phyloP scores from a whole-genome alignment of 2,113 vertebrate genomes.

The Neofelis nebulosa region DNA sequence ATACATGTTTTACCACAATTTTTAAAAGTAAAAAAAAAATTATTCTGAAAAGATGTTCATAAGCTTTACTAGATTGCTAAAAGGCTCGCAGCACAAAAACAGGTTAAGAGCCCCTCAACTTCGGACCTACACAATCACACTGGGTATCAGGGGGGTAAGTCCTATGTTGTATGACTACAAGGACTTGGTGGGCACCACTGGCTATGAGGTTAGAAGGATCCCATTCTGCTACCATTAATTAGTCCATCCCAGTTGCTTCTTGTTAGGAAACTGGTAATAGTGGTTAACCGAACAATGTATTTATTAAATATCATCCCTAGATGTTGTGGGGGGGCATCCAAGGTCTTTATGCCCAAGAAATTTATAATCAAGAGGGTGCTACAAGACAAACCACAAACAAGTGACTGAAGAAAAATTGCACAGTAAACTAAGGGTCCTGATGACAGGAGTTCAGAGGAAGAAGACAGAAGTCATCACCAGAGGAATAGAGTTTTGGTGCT shows the following conservation, averaged over 20 bases:
- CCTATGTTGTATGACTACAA: background rate
- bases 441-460: conserved; percentile 1
- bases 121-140: background rate
- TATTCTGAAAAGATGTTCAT: background rate
- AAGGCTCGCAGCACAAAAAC: background rate
- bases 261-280: background rate
- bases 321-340: background rate
- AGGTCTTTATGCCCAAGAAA: background rate
- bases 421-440: background rate
- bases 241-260: background rate
- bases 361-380: background rate
- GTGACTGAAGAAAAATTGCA: background rate
- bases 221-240: background rate
- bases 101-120: background rate
- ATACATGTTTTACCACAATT: background rate
- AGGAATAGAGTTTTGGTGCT: background rate
- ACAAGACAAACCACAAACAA: background rate
- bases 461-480: background rate
- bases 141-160: background rate
- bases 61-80: background rate
- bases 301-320: background rate
- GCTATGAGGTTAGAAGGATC: background rate
- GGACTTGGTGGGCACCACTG: background rate
- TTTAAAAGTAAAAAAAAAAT: background rate
- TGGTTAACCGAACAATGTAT: background rate